phyloP scores from a whole-genome alignment of 1,140 invertebrate genomes.

The Drosophila ercepeae region DNA sequence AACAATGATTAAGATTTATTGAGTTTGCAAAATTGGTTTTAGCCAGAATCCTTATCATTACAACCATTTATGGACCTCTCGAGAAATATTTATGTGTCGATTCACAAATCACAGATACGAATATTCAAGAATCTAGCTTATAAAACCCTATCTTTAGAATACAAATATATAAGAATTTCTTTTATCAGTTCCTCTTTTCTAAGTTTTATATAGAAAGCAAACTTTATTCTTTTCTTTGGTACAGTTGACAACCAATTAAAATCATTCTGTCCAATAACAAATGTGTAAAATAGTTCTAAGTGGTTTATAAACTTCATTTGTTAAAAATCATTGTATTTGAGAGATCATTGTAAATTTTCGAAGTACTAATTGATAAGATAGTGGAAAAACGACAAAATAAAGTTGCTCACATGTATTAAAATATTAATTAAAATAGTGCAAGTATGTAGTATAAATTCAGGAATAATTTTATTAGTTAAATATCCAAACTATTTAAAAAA shows the following conservation, averaged over 20 bases:
- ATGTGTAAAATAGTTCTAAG: background rate
- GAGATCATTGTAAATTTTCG: slow-evolving; percentile 4
- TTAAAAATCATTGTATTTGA: background rate
- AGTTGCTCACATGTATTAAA: background rate
- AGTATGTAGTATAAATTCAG: too few relatives aligned
- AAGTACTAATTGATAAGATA: slow-evolving; percentile 4
- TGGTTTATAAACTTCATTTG: background rate
- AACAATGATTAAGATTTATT: too few relatives aligned
- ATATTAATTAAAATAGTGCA: background rate
- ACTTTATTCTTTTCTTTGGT: too few relatives aligned
- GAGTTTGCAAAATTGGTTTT: background rate
- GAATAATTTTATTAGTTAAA: too few relatives aligned
- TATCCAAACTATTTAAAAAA: too few relatives aligned
- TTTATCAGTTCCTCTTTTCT: too few relatives aligned
- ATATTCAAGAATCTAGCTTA: too few relatives aligned
- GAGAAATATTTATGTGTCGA: slow-evolving; percentile 2
- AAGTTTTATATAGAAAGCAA: too few relatives aligned
- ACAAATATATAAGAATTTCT: too few relatives aligned
- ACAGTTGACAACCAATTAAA: too few relatives aligned
- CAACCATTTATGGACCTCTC: slow-evolving; percentile 1
- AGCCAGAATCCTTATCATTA: background rate
- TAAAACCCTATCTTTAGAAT: too few relatives aligned
- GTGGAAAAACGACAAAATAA: background rate
- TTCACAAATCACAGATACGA: too few relatives aligned
- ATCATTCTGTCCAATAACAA: background rate